phyloP scores from a whole-genome alignment of 1,140 invertebrate species.

The Pararge aegeria region DNA sequence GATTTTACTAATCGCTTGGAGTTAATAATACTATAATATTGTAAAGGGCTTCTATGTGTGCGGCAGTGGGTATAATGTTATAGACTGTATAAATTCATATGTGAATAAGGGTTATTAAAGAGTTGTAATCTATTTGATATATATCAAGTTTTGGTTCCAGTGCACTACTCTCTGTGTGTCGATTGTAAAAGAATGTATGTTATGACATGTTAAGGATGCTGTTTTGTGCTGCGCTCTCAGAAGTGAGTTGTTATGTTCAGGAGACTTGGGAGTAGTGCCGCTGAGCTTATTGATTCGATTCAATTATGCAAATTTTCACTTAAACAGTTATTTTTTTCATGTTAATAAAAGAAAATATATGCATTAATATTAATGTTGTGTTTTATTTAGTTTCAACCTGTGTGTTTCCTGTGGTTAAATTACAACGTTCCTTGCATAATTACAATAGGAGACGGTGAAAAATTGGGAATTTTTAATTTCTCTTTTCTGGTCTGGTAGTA shows the following conservation, averaged over 20 bases:
- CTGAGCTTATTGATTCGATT: constrained; percentile 45
- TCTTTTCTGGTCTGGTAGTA: too few relatives aligned
- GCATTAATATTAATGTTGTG: constrained; percentile 58
- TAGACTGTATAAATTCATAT: constrained; percentile 69
- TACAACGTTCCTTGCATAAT: too few relatives aligned
- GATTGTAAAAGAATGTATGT: constrained; percentile 43
- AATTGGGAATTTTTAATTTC: too few relatives aligned
- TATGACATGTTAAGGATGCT: constrained; percentile 44
- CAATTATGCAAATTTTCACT: constrained; percentile 72
- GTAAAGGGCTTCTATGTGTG: constrained; percentile 36
- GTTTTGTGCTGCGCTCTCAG: constrained; percentile 53
- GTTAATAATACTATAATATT: constrained; percentile 9
- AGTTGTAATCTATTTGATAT: constrained; percentile 60
- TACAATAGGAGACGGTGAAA: too few relatives aligned
- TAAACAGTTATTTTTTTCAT: constrained; percentile 69
- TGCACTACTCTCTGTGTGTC: constrained; percentile 42
- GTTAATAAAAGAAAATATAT: constrained; percentile 75
- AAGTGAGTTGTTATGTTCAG: constrained; percentile 53
- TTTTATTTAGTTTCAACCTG: constrained; percentile 39
- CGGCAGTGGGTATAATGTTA: constrained; percentile 63
- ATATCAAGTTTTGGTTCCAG: constrained; percentile 41
- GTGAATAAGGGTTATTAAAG: constrained; percentile 55
- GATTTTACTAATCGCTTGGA: constrained; percentile 24
- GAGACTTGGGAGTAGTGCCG: constrained; percentile 51
- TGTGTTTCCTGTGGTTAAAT: too few relatives aligned